Conservation (phyloP, 2,888 invertebrate genomes). For the Cenopis cana region DNA sequence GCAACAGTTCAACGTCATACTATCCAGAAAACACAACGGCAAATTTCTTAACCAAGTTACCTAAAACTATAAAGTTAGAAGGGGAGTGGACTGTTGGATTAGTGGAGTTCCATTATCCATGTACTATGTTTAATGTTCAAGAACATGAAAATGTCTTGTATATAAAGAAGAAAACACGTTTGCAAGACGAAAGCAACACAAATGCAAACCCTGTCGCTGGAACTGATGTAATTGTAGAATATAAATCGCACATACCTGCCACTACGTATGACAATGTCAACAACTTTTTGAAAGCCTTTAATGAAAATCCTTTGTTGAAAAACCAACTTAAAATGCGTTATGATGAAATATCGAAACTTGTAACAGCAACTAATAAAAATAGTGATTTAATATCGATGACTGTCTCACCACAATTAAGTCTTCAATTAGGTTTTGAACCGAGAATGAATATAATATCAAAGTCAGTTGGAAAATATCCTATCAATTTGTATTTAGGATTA, state of each 20-base stretch:
- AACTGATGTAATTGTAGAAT: constrained; percentile 22
- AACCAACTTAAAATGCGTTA: constrained; percentile 46
- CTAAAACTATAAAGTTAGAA: constrained; percentile 47
- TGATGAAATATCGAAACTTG: constrained; percentile 46
- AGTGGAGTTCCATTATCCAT: constrained; percentile 44
- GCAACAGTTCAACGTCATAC: constrained; percentile 47
- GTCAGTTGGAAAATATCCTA: constrained; percentile 46
- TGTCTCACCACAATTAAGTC: constrained; percentile 41
- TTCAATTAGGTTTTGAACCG: constrained; percentile 50
- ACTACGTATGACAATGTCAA: constrained; percentile 47
- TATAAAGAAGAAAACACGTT: constrained; percentile 38
- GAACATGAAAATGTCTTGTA: constrained; percentile 44
- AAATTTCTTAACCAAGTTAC: constrained; percentile 48
- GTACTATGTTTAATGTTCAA: constrained; percentile 49
- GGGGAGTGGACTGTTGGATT: constrained; percentile 47
- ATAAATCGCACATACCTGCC: constrained; percentile 48
- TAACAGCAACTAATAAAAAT: constrained; percentile 29
- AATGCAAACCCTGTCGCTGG: not conserved
- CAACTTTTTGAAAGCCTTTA: constrained; percentile 46
- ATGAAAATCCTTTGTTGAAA: constrained; percentile 38
- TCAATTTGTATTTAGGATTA: constrained; percentile 46
- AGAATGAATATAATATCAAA: constrained; percentile 42
- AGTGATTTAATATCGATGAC: constrained; percentile 26
- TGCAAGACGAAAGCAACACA: not conserved
- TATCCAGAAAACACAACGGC: constrained; percentile 50